These are phyloP conservation scores for Siniperca knerii DNA, from an alignment of 2,113 vertebrate species.

Conservation along the genomic window DNA sequence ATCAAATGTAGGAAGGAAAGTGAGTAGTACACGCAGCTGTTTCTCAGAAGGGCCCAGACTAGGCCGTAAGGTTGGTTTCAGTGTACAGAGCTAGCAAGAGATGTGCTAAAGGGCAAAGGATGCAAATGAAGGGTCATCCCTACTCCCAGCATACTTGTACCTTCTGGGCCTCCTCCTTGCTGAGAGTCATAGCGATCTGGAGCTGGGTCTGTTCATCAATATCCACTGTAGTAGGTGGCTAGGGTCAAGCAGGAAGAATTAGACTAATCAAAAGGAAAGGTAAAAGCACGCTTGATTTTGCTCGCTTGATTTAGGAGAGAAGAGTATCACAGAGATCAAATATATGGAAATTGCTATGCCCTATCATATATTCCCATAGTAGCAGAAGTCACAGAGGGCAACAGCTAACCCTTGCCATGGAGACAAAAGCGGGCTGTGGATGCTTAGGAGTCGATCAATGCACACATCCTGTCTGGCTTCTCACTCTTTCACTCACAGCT, in stretches of 20 bases:
- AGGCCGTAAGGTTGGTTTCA: constrained; percentile 27
- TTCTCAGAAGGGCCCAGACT: constrained; percentile 22
- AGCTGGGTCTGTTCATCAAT: constrained; percentile 95
- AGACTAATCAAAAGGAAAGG: constrained; percentile 44
- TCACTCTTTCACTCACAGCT: constrained; percentile 54
- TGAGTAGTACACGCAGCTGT: constrained; percentile 55
- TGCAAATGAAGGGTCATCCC: constrained; percentile 25
- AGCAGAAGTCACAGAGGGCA: constrained; percentile 35
- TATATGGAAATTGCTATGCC: background rate
- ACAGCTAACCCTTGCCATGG: constrained; percentile 47
- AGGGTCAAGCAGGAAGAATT: constrained; percentile 68
- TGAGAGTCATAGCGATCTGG: constrained; percentile 93
- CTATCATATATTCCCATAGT: background rate
- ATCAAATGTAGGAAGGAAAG: constrained; percentile 24
- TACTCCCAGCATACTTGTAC: constrained; percentile 80
- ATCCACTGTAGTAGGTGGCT: constrained; percentile 82
- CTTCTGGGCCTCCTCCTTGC: constrained; percentile 93
- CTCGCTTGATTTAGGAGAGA: constrained; percentile 7
- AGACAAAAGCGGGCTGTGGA: constrained; percentile 40
- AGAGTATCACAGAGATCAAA: constrained; percentile 6
- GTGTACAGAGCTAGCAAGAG: constrained; percentile 32
- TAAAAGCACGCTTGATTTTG: constrained; percentile 33
- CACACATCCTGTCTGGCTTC: constrained; percentile 71
- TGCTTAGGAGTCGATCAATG: constrained; percentile 69
- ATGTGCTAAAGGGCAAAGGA: constrained; percentile 21